A percentile compares a stretch with the other conserved stretches of the same genome.
Conservation (phyloP, 1,140 invertebrate genomes). For the Lamellibrachia luymesi region DNA sequence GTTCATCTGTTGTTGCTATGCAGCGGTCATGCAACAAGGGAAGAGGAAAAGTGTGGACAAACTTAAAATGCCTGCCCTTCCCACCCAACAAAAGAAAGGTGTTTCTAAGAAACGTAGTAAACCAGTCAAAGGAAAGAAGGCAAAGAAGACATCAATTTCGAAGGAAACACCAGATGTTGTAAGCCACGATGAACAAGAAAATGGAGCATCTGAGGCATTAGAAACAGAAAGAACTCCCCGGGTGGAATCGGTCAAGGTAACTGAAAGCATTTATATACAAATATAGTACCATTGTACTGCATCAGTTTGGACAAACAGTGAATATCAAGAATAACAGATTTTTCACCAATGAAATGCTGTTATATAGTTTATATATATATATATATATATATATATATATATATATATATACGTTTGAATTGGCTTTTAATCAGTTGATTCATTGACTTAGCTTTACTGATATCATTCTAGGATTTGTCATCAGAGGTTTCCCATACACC, state of each 20-base stretch:
- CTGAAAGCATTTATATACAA: not conserved
- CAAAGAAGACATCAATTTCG: not conserved
- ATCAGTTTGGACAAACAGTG: not conserved
- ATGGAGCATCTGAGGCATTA: not conserved
- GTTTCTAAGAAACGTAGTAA: not conserved
- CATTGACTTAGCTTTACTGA: not conserved
- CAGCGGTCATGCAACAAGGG: not conserved
- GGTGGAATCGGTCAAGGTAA: not conserved
- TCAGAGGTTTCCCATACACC: not conserved
- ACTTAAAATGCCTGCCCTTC: not conserved
- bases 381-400: too few species aligned
- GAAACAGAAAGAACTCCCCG: not conserved
- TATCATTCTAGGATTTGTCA: not conserved
- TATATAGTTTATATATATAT: not conserved
- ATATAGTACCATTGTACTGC: not conserved
- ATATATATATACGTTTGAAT: not conserved
- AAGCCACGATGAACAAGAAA: not conserved
- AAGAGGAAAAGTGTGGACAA: not conserved
- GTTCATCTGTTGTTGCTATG: not conserved
- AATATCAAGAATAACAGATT: too few species aligned
- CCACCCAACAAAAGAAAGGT: not conserved
- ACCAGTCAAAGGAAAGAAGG: constrained; percentile 8
- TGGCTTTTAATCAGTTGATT: too few species aligned
- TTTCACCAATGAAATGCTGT: too few species aligned
- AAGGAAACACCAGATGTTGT: constrained; percentile 4